A percentile compares a stretch with the other conserved stretches of the same genome.
These are phyloP conservation scores for Tenualosa ilisha DNA, from an alignment of 2,797 vertebrate species.

Conservation along the genomic window DNA sequence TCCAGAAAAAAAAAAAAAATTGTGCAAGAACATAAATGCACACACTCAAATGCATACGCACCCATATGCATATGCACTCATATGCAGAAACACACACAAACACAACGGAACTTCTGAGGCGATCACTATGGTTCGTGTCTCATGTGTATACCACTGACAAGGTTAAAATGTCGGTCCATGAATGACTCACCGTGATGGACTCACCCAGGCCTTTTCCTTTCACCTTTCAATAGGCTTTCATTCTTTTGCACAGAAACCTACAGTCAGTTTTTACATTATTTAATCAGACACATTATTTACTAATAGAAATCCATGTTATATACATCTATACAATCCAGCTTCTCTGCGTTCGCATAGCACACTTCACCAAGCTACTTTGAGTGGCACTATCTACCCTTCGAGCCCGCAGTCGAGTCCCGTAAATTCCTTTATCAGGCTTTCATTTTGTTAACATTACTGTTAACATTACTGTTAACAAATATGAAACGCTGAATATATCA, in stretches of 20 bases:
- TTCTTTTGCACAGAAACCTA: neutral
- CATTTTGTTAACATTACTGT: too few species aligned
- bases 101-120: neutral
- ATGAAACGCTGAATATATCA: too few species aligned
- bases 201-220: neutral
- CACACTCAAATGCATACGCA: neutral
- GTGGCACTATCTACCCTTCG: too few species aligned
- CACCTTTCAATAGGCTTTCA: neutral
- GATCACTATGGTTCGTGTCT: neutral
- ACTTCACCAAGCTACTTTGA: too few species aligned
- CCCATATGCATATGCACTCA: neutral
- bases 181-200: neutral
- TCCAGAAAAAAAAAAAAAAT: neutral
- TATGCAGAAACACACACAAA: neutral
- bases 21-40: neutral
- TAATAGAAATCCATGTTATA: too few species aligned
- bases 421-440: too few species aligned
- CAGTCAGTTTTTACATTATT: too few species aligned
- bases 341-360: too few species aligned
- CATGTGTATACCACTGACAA: neutral
- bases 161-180: constrained; percentile 13
- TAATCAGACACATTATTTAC: too few species aligned
- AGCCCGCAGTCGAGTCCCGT: too few species aligned
- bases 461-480: too few species aligned
- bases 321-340: too few species aligned